These are phyloP conservation scores for Crematogaster levior DNA, from an alignment of 2,888 invertebrate genomes.

Conservation along the genomic window DNA sequence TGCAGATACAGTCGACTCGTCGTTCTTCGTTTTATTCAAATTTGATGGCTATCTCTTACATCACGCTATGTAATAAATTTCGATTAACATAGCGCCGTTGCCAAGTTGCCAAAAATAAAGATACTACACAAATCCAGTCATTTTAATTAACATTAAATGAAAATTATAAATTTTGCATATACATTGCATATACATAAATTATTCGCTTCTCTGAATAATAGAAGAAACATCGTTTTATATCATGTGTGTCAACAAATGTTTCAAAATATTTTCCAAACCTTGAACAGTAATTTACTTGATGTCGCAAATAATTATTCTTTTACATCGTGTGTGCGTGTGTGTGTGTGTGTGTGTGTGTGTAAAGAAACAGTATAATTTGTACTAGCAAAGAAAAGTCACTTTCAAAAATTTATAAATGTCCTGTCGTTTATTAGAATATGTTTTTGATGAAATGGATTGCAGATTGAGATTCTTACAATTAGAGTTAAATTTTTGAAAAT, in stretches of 20 bases:
- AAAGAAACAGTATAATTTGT: too few relatives aligned
- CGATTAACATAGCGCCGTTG: constrained; percentile 3
- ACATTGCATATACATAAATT: too few relatives aligned
- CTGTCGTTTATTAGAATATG: background rate
- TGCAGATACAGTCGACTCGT: constrained; percentile 11
- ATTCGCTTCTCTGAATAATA: background rate
- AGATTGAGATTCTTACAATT: background rate
- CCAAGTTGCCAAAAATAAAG: constrained; percentile 29
- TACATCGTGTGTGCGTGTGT: too few relatives aligned
- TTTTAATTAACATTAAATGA: constrained; percentile 29
- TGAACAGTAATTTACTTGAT: background rate
- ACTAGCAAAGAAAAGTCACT: too few relatives aligned
- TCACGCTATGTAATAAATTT: constrained; percentile 23
- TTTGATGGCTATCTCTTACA: constrained; percentile 18
- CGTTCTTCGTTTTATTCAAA: constrained; percentile 28
- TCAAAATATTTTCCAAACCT: background rate
- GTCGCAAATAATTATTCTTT: background rate
- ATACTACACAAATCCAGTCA: background rate
- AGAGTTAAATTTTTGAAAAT: background rate
- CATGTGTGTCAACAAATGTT: background rate
- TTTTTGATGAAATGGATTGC: background rate
- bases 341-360: too few relatives aligned
- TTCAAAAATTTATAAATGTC: background rate
- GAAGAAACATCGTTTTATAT: background rate
- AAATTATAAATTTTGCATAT: background rate